Percentiles rank a stretch among this genome's conserved stretches.
These are phyloP conservation scores for Stictocephala bisonia DNA, from an alignment of 2,888 invertebrate species.

Conservation along the genomic window DNA sequence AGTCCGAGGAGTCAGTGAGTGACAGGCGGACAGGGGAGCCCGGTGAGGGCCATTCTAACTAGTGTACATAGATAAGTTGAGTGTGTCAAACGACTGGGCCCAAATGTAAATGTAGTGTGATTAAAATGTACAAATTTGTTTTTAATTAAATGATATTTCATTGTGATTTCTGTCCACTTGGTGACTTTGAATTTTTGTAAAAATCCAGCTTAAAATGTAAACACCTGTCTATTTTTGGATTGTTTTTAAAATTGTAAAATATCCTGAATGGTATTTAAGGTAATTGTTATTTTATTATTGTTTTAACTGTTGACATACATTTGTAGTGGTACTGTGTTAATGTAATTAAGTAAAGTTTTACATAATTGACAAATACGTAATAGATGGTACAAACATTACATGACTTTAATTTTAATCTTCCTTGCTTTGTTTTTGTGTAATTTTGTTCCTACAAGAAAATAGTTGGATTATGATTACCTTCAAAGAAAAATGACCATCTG, in stretches of 20 bases:
- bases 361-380: slow-evolving; percentile 43
- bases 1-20: neutral
- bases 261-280: slow-evolving; percentile 19
- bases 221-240: slow-evolving; percentile 46
- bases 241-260: slow-evolving; percentile 43
- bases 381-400: slow-evolving; percentile 48
- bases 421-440: too few relatives aligned
- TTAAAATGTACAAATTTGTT: slow-evolving; percentile 44
- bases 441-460: too few relatives aligned
- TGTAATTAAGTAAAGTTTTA: slow-evolving; percentile 29
- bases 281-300: slow-evolving; percentile 40
- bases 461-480: too few relatives aligned
- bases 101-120: slow-evolving; percentile 47
- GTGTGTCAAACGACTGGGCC: slow-evolving; percentile 32
- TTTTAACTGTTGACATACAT: slow-evolving; percentile 38
- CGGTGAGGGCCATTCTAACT: neutral
- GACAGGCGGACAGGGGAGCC: slow-evolving; percentile 12
- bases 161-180: slow-evolving; percentile 34
- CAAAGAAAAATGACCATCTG: too few relatives aligned
- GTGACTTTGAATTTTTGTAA: slow-evolving; percentile 35
- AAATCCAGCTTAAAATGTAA: slow-evolving; percentile 23
- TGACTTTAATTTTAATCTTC: too few relatives aligned
- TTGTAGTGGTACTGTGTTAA: slow-evolving; percentile 43
- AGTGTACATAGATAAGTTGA: neutral
- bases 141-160: slow-evolving; percentile 25